These are phyloP conservation scores for Caenorhabditis briggsae DNA, from an alignment of 1,140 invertebrate genomes.

Conservation along the genomic window DNA sequence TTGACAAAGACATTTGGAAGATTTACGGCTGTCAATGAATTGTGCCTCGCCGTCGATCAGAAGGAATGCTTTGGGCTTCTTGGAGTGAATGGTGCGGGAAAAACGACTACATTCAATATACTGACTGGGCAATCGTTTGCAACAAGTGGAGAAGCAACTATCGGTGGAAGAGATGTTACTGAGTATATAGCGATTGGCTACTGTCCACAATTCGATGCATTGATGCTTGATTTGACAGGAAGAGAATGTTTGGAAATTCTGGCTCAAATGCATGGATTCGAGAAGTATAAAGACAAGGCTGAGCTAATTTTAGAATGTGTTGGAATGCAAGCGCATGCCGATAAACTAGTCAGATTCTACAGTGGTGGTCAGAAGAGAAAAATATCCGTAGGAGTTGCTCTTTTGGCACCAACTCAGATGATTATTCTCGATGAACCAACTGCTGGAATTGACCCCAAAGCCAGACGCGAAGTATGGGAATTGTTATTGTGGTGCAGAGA, in stretches of 20 bases:
- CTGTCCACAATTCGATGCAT: constrained; percentile 84
- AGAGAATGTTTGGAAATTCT: constrained; percentile 80
- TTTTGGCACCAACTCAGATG: constrained; percentile 79
- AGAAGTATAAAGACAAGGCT: constrained; percentile 31
- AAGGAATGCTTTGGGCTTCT: constrained; percentile 68
- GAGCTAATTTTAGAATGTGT: constrained; percentile 61
- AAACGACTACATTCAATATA: constrained; percentile 83
- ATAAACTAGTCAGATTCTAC: constrained; percentile 64
- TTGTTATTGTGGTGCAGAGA: constrained; percentile 68
- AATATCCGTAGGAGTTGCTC: constrained; percentile 80
- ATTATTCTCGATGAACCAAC: constrained; percentile 82
- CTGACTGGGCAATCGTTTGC: constrained; percentile 84
- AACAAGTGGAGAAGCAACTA: constrained; percentile 81
- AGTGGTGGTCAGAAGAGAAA: constrained; percentile 80
- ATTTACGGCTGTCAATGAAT: constrained; percentile 61
- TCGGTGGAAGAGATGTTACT: constrained; percentile 65
- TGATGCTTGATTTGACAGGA: constrained; percentile 79
- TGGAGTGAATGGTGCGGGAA: constrained; percentile 77
- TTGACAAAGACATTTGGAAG: constrained; percentile 63
- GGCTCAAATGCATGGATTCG: constrained; percentile 79
- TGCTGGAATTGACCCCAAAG: constrained; percentile 81
- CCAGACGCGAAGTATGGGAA: constrained; percentile 80
- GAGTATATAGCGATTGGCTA: constrained; percentile 82
- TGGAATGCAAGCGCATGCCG: constrained; percentile 61
- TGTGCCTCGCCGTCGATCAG: constrained; percentile 61